phyloP scores from a whole-genome alignment of 1,140 invertebrate species.

The Diachasmimorpha longicaudata region DNA sequence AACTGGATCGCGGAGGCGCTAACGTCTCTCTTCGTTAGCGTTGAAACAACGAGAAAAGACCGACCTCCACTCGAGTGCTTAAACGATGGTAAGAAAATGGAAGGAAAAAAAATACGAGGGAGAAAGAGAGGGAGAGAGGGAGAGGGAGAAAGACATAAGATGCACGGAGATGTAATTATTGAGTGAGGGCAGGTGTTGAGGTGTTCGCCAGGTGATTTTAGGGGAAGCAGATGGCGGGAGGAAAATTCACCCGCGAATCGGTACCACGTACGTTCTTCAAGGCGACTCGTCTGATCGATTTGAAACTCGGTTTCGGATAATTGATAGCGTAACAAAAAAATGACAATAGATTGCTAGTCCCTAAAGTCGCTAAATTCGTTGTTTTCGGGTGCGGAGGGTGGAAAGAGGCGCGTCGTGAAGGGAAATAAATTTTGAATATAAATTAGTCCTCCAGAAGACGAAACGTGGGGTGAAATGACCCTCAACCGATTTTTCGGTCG shows the following conservation, averaged over 20 bases:
- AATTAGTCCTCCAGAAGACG: too few relatives aligned
- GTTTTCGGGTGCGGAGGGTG: too few relatives aligned
- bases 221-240: neutral
- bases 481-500: too few relatives aligned
- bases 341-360: too few relatives aligned
- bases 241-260: neutral
- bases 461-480: too few relatives aligned
- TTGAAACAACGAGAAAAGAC: neutral
- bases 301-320: too few relatives aligned
- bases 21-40: conserved; percentile 16
- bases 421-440: too few relatives aligned
- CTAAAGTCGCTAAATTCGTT: too few relatives aligned
- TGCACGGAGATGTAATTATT: neutral
- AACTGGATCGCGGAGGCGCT: conserved; percentile 16
- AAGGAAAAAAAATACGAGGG: conserved; percentile 27
- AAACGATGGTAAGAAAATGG: neutral
- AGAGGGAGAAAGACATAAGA: neutral
- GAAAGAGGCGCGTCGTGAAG: too few relatives aligned
- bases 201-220: neutral
- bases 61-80: neutral
- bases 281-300: neutral
- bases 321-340: too few relatives aligned
- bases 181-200: neutral
- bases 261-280: neutral
- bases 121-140: conserved; percentile 14